Percentiles rank a stretch among this genome's conserved stretches.
These are phyloP conservation scores for Syngnathoides biaculeatus DNA, from an alignment of 2,113 vertebrate species.

Conservation along the genomic window DNA sequence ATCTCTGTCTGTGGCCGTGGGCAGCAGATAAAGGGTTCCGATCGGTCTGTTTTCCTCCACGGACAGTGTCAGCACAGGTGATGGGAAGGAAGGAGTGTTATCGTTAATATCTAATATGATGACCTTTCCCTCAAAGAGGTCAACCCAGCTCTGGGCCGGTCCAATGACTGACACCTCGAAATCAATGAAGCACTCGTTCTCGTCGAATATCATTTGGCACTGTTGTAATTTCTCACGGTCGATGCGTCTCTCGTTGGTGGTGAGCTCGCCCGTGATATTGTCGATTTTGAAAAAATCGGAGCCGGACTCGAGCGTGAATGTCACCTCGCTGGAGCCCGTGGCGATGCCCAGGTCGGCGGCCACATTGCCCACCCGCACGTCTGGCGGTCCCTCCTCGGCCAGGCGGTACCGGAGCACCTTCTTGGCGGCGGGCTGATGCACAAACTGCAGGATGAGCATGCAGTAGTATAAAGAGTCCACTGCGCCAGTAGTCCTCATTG, in stretches of 20 bases:
- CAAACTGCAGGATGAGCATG: conserved; percentile 80
- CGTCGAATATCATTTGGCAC: conserved; percentile 99
- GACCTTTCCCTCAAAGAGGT: conserved; percentile 95
- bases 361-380: conserved; percentile 93
- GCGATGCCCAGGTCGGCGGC: conserved; percentile 91
- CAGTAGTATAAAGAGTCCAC: conserved; percentile 80
- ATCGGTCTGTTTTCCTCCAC: conserved; percentile 98
- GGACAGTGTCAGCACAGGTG: conserved; percentile 92
- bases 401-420: conserved; percentile 92
- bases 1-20: conserved; percentile 94
- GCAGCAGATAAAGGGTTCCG: conserved; percentile 93
- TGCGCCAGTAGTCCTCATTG: conserved; percentile 76
- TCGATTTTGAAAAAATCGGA: conserved; percentile 98
- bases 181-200: conserved; percentile 97
- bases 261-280: conserved; percentile 96
- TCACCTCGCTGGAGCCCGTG: conserved; percentile 90
- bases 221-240: conserved; percentile 97
- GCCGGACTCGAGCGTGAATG: conserved; percentile 96
- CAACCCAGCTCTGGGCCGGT: conserved; percentile 97
- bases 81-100: conserved; percentile 97
- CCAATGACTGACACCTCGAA: conserved; percentile 98
- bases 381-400: conserved; percentile 92
- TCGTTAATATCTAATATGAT: conserved; percentile 97
- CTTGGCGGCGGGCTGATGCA: conserved; percentile 88
- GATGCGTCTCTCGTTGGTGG: conserved; percentile 92